Evolutionary conservation across 2,113 vertebrate species (phyloP).

Genomic region (Cyphomyrus discorhynchus): DNA sequence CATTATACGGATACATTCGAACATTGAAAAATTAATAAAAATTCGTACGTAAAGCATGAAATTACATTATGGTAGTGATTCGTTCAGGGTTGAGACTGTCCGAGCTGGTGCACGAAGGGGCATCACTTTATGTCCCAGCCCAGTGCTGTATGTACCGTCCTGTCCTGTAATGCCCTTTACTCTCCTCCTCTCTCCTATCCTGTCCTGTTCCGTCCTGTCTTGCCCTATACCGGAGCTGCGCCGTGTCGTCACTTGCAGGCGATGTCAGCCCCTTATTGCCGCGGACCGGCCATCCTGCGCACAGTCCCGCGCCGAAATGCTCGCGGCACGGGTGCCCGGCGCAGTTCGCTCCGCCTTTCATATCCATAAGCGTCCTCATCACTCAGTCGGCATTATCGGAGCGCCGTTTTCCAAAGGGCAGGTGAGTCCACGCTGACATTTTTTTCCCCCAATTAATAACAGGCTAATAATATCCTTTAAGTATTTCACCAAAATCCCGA

Average conservation of each 20-base stretch:
- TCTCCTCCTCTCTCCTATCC: background rate
- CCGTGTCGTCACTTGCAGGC: background rate
- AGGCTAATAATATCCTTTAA: background rate
- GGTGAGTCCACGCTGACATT: conserved; percentile 33
- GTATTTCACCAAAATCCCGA: background rate
- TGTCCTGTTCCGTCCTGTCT: background rate
- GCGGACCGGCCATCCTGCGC: background rate
- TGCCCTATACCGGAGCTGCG: background rate
- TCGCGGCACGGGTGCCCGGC: conserved; percentile 31
- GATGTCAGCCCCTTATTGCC: background rate
- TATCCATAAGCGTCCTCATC: conserved; percentile 11
- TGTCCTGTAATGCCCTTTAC: background rate
- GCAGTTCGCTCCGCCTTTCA: conserved; percentile 24
- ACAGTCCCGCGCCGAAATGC: background rate
- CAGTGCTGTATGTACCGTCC: background rate
- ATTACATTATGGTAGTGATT: too few species aligned
- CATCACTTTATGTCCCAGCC: background rate
- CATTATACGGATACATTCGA: too few species aligned
- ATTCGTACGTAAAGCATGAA: background rate
- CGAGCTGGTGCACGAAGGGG: background rate
- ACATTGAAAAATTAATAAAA: background rate
- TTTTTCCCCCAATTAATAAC: background rate
- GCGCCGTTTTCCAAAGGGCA: conserved; percentile 62
- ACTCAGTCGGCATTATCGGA: conserved; percentile 53
- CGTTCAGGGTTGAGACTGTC: background rate